Conservation (phyloP, 2,113 vertebrate species). For the Podilymbus podiceps region DNA sequence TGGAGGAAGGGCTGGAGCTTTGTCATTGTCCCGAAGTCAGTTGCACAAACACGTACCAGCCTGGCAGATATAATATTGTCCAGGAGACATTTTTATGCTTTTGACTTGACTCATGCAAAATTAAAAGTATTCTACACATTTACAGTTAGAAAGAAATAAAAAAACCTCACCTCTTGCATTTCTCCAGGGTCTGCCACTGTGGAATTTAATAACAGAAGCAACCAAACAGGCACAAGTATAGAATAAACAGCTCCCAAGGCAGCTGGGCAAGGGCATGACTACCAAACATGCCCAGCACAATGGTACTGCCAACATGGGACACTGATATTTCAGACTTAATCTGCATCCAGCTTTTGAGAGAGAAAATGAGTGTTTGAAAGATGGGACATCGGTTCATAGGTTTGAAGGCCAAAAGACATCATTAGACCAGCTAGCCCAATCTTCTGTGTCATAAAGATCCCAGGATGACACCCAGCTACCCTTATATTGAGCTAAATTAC, state of each 20-base stretch:
- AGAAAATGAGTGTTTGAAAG: neutral
- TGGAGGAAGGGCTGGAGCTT: neutral
- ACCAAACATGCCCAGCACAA: neutral
- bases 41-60: neutral
- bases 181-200: neutral
- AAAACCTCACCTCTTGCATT: neutral
- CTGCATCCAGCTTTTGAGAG: neutral
- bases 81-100: neutral
- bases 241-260: neutral
- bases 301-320: neutral
- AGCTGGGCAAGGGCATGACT: neutral
- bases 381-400: neutral
- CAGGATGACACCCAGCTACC: neutral
- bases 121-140: slow-evolving; percentile 14
- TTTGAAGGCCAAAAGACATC: neutral
- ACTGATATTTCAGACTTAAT: neutral
- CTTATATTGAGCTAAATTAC: neutral
- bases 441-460: neutral
- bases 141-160: slow-evolving; percentile 14
- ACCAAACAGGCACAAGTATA: neutral
- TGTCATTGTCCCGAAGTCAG: neutral
- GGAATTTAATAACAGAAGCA: slow-evolving; percentile 2
- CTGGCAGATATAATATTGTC: neutral
- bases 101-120: neutral
- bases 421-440: neutral